Percentiles rank a stretch among this genome's conserved stretches.
Conservation (phyloP, 37 sponge, comb jelly and placozoan species). For the Petrosia ficiformis region DNA sequence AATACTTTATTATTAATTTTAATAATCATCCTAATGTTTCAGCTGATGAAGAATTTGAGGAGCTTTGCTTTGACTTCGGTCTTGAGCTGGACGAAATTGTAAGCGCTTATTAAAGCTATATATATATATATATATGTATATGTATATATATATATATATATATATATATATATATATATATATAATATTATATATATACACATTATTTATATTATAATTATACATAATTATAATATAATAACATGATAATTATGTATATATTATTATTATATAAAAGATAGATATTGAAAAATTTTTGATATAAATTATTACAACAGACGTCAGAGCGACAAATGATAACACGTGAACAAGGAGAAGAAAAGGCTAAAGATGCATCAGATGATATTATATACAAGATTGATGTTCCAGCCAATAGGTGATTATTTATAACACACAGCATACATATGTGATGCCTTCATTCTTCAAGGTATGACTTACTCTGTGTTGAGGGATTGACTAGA, state of each 20-base stretch:
- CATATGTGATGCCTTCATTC: not conserved
- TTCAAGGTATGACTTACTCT: slow-evolving; percentile 71
- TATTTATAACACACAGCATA: not conserved
- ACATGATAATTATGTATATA: no score
- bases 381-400: slow-evolving; percentile 69
- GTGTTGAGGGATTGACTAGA: slow-evolving; percentile 71
- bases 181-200: no score
- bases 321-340: slow-evolving; percentile 36
- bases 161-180: no score
- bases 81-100: slow-evolving; percentile 87
- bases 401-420: slow-evolving; percentile 75
- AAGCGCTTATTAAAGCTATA: slow-evolving; percentile 6
- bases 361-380: slow-evolving; percentile 26
- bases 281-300: no score
- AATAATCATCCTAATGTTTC: not conserved
- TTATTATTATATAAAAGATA: no score
- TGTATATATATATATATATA: no score
- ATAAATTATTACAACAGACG: slow-evolving; percentile 17
- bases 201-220: no score
- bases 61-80: slow-evolving; percentile 83
- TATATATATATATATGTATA: no score
- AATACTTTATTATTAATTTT: not conserved
- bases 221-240: no score
- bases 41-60: slow-evolving; percentile 71
- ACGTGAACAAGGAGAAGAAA: slow-evolving; percentile 5